These are phyloP conservation scores for Eumacrocentrus americanus DNA, from an alignment of 2,888 invertebrate species.

Conservation along the genomic window DNA sequence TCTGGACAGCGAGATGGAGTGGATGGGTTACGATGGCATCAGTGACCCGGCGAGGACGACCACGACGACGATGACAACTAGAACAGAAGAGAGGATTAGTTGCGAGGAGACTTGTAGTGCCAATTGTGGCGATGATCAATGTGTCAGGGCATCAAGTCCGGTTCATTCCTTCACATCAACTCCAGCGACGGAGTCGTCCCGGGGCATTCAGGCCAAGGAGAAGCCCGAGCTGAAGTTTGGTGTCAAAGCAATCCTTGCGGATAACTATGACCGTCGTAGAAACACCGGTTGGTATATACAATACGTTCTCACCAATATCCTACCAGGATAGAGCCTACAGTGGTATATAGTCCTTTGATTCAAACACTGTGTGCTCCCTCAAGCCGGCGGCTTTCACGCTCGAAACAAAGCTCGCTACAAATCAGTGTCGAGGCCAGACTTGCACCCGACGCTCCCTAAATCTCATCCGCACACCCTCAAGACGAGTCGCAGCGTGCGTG, in stretches of 20 bases:
- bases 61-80: too few species aligned
- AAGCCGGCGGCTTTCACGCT: constrained; percentile 43
- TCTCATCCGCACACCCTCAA: constrained; percentile 61
- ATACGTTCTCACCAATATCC: too few species aligned
- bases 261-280: constrained; percentile 63
- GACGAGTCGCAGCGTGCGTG: constrained; percentile 60
- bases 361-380: neutral
- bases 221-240: constrained; percentile 90
- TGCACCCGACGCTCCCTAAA: constrained; percentile 60
- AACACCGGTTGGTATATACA: constrained; percentile 57
- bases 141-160: constrained; percentile 29
- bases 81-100: constrained; percentile 14
- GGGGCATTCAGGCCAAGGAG: constrained; percentile 57
- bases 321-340: too few species aligned
- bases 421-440: constrained; percentile 61
- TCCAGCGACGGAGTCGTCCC: constrained; percentile 41
- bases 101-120: constrained; percentile 51
- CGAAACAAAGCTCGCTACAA: constrained; percentile 62
- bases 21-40: constrained; percentile 15
- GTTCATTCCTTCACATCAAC: constrained; percentile 40
- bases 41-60: neutral
- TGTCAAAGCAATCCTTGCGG: constrained; percentile 88
- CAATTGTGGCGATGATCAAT: constrained; percentile 57
- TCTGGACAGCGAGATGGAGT: constrained; percentile 14
- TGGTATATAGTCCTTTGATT: too few species aligned